phyloP scores from a whole-genome alignment of 2,113 vertebrate genomes.

The Apodemus sylvaticus region DNA sequence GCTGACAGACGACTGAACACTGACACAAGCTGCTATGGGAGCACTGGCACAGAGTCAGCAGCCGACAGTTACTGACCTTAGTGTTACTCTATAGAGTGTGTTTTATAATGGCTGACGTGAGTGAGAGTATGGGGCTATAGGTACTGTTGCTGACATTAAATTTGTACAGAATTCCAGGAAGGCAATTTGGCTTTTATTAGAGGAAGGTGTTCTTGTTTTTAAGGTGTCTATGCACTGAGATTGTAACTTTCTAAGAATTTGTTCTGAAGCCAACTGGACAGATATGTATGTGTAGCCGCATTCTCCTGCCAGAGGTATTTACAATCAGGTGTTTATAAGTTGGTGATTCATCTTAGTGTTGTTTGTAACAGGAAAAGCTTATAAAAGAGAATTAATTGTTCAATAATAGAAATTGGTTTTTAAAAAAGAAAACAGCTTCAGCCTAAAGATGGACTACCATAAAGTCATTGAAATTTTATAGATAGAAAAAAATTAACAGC shows the following conservation, averaged over 20 bases:
- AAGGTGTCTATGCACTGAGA: neutral
- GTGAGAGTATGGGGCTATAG: neutral
- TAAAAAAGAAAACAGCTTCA: neutral
- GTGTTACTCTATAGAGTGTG: accelerated
- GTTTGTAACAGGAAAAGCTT: neutral
- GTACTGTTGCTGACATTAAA: neutral
- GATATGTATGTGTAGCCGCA: neutral
- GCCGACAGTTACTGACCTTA: neutral
- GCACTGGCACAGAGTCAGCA: neutral
- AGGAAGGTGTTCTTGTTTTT: neutral
- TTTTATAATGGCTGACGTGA: neutral
- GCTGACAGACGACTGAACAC: neutral
- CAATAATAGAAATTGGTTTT: neutral
- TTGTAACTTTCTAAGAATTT: neutral
- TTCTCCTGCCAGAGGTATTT: neutral
- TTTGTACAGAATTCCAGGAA: neutral
- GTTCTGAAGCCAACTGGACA: conserved; percentile 3
- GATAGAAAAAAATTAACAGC: neutral
- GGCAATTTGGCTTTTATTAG: neutral
- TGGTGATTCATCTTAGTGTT: neutral
- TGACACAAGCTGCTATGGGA: neutral
- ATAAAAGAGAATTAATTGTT: neutral
- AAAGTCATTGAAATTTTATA: conserved; percentile 20
- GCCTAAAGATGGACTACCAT: neutral
- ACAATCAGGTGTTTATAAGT: neutral